Evolutionary conservation across 2,888 invertebrate genomes (phyloP).

Genomic region (Allygus modestus): DNA sequence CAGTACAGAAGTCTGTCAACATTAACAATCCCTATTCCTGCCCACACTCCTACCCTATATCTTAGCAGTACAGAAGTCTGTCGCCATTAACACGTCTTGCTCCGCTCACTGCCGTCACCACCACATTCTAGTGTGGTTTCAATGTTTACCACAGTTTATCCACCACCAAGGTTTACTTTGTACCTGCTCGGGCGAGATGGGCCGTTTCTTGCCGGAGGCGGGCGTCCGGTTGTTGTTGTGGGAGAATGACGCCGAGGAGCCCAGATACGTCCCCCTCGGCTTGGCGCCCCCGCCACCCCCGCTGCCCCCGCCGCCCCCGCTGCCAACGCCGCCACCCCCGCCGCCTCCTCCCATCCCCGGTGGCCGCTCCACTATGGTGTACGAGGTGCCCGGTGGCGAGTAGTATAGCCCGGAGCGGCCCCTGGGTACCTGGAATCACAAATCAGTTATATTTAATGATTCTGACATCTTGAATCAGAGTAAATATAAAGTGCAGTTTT

Average conservation of each 20-base stretch:
- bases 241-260: slow-evolving; percentile 79
- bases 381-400: slow-evolving; percentile 92
- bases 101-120: no score
- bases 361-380: slow-evolving; percentile 91
- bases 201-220: slow-evolving; percentile 81
- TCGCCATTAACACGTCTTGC: no score
- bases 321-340: background rate
- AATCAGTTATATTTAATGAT: no score
- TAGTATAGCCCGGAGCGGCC: slow-evolving; percentile 79
- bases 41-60: no score
- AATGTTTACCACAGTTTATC: no score
- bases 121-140: no score
- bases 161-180: no score
- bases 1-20: no score
- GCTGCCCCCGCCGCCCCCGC: background rate
- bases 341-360: slow-evolving; percentile 75
- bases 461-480: no score
- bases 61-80: no score
- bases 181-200: slow-evolving; percentile 89
- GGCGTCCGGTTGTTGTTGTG: slow-evolving; percentile 71
- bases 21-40: no score
- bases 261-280: slow-evolving; percentile 82
- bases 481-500: no score
- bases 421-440: slow-evolving; percentile 68
- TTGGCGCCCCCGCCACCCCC: slow-evolving; percentile 74